These are phyloP conservation scores for Catalaphyllia jardinei DNA, from an alignment of 64 coral and sea anemone species.

Conservation along the genomic window DNA sequence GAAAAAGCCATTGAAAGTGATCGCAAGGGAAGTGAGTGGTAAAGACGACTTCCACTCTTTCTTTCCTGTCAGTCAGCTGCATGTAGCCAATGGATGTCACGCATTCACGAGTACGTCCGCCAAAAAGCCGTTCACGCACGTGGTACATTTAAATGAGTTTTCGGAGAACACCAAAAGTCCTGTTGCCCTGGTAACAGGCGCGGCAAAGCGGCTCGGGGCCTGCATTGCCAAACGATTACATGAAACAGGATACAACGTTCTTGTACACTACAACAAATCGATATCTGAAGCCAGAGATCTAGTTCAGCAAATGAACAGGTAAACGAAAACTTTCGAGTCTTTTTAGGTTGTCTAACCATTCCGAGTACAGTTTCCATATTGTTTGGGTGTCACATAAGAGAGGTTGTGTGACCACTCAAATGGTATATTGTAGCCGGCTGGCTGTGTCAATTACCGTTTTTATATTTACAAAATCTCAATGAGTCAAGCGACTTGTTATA, in stretches of 20 bases:
- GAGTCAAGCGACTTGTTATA: too few species aligned
- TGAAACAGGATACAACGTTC: conserved; percentile 45
- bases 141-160: neutral
- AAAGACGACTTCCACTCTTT: conserved; percentile 33
- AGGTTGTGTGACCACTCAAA: too few species aligned
- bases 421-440: too few species aligned
- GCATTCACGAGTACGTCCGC: neutral
- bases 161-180: neutral
- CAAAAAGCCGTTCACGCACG: neutral
- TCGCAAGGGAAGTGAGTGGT: conserved; percentile 46
- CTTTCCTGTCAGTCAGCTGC: conserved; percentile 18
- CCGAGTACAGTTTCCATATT: too few species aligned
- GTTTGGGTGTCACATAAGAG: too few species aligned
- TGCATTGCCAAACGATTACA: conserved; percentile 51
- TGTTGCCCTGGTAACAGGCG: conserved; percentile 71
- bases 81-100: neutral
- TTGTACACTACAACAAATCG: conserved; percentile 76
- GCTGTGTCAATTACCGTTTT: too few species aligned
- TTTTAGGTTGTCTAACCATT: neutral
- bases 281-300: conserved; percentile 6
- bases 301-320: conserved; percentile 71
- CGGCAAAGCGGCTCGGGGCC: conserved; percentile 66
- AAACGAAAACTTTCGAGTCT: neutral
- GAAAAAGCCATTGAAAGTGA: conserved; percentile 38
- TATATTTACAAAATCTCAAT: neutral